Evolutionary conservation across 2,888 invertebrate species (phyloP).

Genomic region (Tyria jacobaeae): DNA sequence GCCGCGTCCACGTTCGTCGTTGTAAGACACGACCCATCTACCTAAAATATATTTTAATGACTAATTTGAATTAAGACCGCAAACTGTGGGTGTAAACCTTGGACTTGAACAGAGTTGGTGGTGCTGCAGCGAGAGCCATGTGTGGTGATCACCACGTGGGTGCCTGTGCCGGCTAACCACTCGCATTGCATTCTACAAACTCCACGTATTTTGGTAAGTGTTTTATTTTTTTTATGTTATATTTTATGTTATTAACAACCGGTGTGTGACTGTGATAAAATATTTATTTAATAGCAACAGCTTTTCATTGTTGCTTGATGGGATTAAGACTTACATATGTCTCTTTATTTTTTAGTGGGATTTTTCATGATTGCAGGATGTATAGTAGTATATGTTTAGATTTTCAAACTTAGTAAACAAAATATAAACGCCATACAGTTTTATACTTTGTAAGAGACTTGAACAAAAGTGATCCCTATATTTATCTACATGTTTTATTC

Average conservation of each 20-base stretch:
- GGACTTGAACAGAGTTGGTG: constrained; percentile 42
- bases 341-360: no score
- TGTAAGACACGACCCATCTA: constrained; percentile 11
- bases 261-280: constrained; percentile 35
- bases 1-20: constrained; percentile 45
- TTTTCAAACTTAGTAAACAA: no score
- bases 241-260: background rate
- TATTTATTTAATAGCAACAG: constrained; percentile 6
- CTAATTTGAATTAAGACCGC: constrained; percentile 24
- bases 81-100: constrained; percentile 39
- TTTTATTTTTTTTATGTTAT: constrained; percentile 19
- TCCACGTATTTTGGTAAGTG: constrained; percentile 75
- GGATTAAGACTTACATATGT: no score
- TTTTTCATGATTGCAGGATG: no score
- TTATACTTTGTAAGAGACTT: no score
- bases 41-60: constrained; percentile 25
- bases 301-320: no score
- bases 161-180: constrained; percentile 70
- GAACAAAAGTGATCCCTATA: no score
- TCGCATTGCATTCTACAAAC: constrained; percentile 52
- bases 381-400: background rate
- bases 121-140: constrained; percentile 61
- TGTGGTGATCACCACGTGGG: constrained; percentile 66
- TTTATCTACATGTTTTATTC: no score
- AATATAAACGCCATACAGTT: no score